Evolutionary conservation across 2,113 vertebrate species (phyloP).

Genomic region (Pluvianellus socialis): DNA sequence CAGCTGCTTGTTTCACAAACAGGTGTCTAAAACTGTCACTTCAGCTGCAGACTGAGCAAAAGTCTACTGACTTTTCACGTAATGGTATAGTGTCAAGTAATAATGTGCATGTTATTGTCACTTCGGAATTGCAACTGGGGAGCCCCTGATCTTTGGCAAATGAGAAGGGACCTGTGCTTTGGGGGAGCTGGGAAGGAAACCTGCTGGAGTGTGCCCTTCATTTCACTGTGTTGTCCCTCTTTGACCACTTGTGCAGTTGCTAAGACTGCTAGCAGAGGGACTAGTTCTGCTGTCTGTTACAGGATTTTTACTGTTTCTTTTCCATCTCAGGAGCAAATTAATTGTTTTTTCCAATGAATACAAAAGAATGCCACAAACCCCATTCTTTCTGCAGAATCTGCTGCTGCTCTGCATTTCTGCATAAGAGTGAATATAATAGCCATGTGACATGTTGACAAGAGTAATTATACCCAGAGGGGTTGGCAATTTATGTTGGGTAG

Average conservation of each 20-base stretch:
- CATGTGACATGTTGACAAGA: conserved; percentile 41
- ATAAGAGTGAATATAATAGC: neutral
- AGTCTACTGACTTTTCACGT: neutral
- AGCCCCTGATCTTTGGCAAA: neutral
- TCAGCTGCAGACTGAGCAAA: conserved; percentile 26
- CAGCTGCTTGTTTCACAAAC: conserved; percentile 44
- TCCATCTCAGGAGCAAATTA: neutral
- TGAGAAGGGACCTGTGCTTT: neutral
- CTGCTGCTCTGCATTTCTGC: conserved; percentile 14
- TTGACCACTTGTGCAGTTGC: neutral
- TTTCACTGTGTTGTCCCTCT: neutral
- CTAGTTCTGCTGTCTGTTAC: neutral
- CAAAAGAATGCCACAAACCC: neutral
- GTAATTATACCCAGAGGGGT: conserved; percentile 48
- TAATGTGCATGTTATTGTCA: neutral
- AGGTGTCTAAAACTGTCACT: conserved; percentile 32
- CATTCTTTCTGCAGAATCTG: neutral
- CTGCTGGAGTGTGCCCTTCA: neutral
- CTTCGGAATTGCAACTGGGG: neutral
- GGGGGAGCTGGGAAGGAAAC: neutral
- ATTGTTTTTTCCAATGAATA: neutral
- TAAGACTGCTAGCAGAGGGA: neutral
- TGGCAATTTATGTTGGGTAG: conserved; percentile 44
- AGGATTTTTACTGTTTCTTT: neutral
- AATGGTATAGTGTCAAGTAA: neutral